Conservation (phyloP, 2,113 vertebrate genomes). For the Dendropsophus ebraccatus region DNA sequence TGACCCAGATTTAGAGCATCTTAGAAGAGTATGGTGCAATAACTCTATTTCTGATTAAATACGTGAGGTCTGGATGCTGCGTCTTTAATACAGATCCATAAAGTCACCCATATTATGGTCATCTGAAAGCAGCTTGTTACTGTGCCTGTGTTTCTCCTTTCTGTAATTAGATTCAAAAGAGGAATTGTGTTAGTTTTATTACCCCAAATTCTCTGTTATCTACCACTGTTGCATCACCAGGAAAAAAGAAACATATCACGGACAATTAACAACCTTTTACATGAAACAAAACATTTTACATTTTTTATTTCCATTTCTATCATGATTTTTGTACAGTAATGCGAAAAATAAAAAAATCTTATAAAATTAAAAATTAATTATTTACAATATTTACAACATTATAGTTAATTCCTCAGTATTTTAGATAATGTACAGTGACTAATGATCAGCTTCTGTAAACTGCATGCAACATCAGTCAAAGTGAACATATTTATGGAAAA, state of each 20-base stretch:
- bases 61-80: no score
- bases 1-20: no score
- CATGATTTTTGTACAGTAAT: conserved; percentile 71
- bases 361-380: conserved; percentile 72
- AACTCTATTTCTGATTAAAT: no score
- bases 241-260: not conserved
- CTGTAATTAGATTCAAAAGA: no score
- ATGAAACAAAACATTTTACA: conserved; percentile 62
- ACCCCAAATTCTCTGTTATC: not conserved
- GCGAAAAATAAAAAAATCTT: conserved; percentile 76
- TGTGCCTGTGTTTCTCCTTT: no score
- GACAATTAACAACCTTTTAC: not conserved
- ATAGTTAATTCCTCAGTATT: conserved; percentile 19
- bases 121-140: no score
- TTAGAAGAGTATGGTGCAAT: no score
- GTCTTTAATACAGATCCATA: no score
- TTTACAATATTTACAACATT: conserved; percentile 77
- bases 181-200: not conserved
- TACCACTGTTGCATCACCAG: not conserved
- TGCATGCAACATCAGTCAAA: conserved; percentile 22
- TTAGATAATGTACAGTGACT: conserved; percentile 13
- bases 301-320: conserved; percentile 66
- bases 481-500: not conserved
- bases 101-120: no score
- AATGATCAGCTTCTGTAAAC: conserved; percentile 13